Evolutionary conservation across 2,797 vertebrate species (phyloP), one percentile per base, ranked within the genome.

Genomic region (Muscicapa comitata): DNA sequence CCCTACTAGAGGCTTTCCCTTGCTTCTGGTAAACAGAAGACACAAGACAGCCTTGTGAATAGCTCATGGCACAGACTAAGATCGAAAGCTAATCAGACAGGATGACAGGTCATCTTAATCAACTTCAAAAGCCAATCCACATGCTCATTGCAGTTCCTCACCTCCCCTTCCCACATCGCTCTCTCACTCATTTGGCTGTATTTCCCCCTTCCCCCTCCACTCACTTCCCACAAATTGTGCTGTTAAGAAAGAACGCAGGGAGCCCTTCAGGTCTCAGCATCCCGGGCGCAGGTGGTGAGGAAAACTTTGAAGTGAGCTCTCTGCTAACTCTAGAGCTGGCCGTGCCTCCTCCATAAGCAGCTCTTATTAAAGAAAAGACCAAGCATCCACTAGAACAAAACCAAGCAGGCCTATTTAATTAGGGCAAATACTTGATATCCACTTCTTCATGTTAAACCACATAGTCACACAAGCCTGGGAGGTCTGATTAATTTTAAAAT

Each of bases 401-500:
- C 97, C 93, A 96, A 97, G 96, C 97, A 96, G 98, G 91, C 88
- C 97, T 97, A 91, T 96, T 98, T 98, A 97, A 97, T 97, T 97
- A 97, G 97, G 97, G 93, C 94, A 97, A 97, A 97, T 55, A 94
- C 97, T 97, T 91, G 97, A 98, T 97, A 97, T 57, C 97, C 97
- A 97, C 97, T 97, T 97, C 95, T 97, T 95, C 95, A 74, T 78
- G 97, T 97, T 97, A 97, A 97, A 97, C 97, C 96, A 95, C 93
- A 96, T 92, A 97, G 95, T 87, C 94, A 87, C 94, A 92, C 48
- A 61, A 97, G 97, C 97, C 97, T 95, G 91, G 96, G 96, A 97
- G 96, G 96, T 96, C 97, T 98, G 98, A 98, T 98, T 98, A 97
- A 98, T 98, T 98, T 98, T 97, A 98, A 98, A 98, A 98, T 97